Evolutionary conservation across 2,888 invertebrate species (phyloP).

Genomic region (Polylopha cassiicola): DNA sequence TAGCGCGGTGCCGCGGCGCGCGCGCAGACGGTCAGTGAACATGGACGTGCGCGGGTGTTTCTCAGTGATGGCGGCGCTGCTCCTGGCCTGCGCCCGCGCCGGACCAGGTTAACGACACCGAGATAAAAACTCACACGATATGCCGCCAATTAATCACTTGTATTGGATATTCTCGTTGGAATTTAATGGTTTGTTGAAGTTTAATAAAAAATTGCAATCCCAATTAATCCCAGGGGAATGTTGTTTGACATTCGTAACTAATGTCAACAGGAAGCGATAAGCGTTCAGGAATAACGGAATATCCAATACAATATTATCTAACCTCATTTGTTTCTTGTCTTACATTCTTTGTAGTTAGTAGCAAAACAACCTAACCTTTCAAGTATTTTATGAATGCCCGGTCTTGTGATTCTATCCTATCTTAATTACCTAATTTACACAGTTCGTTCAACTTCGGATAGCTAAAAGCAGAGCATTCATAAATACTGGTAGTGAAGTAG

Average conservation of each 20-base stretch:
- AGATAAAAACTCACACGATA: no score
- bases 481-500: constrained; percentile 36
- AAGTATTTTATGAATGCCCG: no score
- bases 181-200: constrained; percentile 25
- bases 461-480: constrained; percentile 28
- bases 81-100: constrained; percentile 42
- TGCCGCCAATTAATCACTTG: no score
- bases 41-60: constrained; percentile 38
- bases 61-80: constrained; percentile 36
- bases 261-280: background rate
- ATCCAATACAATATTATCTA: constrained; percentile 32
- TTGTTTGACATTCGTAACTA: no score
- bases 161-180: constrained; percentile 33
- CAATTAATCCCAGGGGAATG: no score
- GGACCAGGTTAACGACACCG: constrained; percentile 48
- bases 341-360: constrained; percentile 40
- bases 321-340: constrained; percentile 43
- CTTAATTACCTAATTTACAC: no score
- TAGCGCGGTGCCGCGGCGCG: background rate
- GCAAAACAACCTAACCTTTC: constrained; percentile 30
- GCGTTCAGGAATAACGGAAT: constrained; percentile 25
- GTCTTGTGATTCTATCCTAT: no score
- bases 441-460: no score
- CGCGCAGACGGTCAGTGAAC: constrained; percentile 7
- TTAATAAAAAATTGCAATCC: no score